Conservation (phyloP, 2,113 vertebrate species). For the Nyctibius bracteatus region DNA sequence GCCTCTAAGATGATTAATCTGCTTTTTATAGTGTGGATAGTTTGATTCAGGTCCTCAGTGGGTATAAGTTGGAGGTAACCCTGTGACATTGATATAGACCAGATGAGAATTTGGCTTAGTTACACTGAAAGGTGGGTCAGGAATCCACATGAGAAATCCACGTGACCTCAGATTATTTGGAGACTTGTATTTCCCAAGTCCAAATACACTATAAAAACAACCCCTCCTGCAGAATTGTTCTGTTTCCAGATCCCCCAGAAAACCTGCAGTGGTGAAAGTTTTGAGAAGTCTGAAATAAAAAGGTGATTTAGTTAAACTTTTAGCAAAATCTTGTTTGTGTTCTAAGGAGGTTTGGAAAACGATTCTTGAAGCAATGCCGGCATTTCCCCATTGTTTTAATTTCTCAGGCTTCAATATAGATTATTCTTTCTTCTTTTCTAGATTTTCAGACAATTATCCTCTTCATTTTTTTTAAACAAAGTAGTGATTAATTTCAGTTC, state of each 20-base stretch:
- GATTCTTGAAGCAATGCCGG: neutral
- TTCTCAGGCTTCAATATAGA: neutral
- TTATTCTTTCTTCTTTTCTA: neutral
- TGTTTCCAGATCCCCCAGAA: constrained; percentile 21
- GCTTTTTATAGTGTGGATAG: neutral
- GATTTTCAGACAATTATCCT: neutral
- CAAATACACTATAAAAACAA: neutral
- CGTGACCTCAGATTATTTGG: neutral
- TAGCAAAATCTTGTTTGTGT: neutral
- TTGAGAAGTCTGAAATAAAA: neutral
- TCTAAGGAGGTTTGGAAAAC: neutral
- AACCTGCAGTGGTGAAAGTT: neutral
- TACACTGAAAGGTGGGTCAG: neutral
- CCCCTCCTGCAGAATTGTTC: constrained; percentile 13
- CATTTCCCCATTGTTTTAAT: neutral
- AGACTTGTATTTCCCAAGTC: neutral
- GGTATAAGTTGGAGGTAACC: neutral
- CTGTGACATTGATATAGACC: constrained; percentile 10
- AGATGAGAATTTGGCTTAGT: neutral
- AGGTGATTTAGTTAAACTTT: neutral
- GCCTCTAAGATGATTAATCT: neutral
- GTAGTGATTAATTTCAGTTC: neutral
- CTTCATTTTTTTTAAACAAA: neutral
- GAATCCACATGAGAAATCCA: constrained; percentile 19
- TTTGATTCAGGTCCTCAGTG: neutral